phyloP scores from a whole-genome alignment of 2,113 vertebrate genomes.

The Centropus unirufus region DNA sequence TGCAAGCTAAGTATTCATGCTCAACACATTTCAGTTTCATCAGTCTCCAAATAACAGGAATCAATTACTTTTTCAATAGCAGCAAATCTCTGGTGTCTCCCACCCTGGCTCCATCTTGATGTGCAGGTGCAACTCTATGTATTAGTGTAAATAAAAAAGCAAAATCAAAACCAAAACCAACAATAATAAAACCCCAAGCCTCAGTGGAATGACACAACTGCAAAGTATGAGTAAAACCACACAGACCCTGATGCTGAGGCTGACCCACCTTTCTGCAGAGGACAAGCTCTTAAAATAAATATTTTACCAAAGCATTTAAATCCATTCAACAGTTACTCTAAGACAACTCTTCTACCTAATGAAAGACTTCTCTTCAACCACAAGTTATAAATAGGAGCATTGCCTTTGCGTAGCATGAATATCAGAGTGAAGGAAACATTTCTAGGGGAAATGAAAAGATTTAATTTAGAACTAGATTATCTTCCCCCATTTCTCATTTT shows the following conservation, averaged over 20 bases:
- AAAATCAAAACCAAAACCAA: background rate
- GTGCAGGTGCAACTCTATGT: conserved; percentile 4
- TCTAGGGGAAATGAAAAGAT: background rate
- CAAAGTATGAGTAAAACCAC: background rate
- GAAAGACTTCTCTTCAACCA: conserved; percentile 52
- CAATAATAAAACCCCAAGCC: background rate
- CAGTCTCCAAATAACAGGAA: conserved; percentile 56
- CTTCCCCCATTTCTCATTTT: background rate
- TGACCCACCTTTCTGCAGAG: background rate
- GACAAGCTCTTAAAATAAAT: background rate
- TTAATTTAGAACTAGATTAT: background rate
- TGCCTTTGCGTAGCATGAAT: background rate
- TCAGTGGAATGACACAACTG: background rate
- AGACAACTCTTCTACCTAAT: conserved; percentile 4
- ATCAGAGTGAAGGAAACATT: background rate
- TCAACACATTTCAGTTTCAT: conserved; percentile 30
- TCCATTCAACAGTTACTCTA: background rate
- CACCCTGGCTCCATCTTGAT: background rate
- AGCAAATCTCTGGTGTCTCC: conserved; percentile 16
- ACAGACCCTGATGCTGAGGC: background rate
- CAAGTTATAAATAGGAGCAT: conserved; percentile 39
- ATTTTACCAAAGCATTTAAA: background rate
- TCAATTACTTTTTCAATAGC: background rate
- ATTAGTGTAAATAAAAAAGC: background rate
- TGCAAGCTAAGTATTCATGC: conserved; percentile 2